A percentile compares a stretch with the other conserved stretches of the same genome.
These are phyloP conservation scores for Callyntrura sp. DNA, from an alignment of 2,888 invertebrate species.

Conservation along the genomic window DNA sequence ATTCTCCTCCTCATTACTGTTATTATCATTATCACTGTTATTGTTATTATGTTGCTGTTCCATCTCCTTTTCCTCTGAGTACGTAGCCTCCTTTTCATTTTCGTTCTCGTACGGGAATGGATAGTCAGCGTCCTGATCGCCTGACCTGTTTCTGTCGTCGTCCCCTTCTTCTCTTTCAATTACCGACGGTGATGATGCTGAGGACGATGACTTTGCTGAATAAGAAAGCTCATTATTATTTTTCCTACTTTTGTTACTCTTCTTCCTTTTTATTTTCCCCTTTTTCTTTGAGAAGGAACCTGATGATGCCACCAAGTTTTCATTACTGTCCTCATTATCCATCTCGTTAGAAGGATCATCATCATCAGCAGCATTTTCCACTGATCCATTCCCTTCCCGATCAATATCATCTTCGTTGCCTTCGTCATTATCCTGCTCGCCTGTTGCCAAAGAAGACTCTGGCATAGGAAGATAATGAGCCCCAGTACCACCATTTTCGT, in stretches of 20 bases:
- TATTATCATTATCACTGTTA: slow-evolving; percentile 54
- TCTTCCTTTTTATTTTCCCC: slow-evolving; percentile 34
- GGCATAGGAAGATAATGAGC: slow-evolving; percentile 45
- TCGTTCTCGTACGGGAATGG: neutral
- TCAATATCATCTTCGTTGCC: slow-evolving; percentile 3
- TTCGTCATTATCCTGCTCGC: neutral
- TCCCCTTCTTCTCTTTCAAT: slow-evolving; percentile 22
- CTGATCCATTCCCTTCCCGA: neutral
- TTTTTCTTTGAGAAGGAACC: slow-evolving; percentile 31
- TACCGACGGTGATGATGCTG: neutral
- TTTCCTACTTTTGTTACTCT: neutral
- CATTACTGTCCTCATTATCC: slow-evolving; percentile 48
- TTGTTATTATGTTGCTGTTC: neutral
- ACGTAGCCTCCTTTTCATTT: neutral
- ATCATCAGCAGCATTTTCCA: slow-evolving; percentile 12
- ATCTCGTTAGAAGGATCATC: slow-evolving; percentile 8
- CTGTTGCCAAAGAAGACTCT: slow-evolving; percentile 53
- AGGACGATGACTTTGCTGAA: slow-evolving; percentile 17
- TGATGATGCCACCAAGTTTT: slow-evolving; percentile 34
- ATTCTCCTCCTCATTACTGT: neutral
- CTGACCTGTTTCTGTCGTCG: neutral
- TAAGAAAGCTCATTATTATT: slow-evolving; percentile 57
- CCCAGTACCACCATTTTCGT: slow-evolving; percentile 1
- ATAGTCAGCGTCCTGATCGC: slow-evolving; percentile 8
- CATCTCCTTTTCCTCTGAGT: neutral